Evolutionary conservation across 2,888 invertebrate genomes (phyloP).

Genomic region (Axea sp.): DNA sequence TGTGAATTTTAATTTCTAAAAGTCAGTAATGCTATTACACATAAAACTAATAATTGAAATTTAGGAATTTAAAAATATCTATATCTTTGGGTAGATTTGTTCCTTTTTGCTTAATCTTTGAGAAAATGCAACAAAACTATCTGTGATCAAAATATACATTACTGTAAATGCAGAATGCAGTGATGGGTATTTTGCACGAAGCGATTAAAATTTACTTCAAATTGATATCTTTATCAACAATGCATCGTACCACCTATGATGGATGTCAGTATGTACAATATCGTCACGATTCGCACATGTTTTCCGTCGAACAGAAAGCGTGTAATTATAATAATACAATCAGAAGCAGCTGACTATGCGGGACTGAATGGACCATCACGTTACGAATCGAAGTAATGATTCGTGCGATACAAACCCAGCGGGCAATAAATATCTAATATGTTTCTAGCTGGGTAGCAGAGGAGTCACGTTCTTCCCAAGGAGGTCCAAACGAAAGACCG

Average conservation of each 20-base stretch:
- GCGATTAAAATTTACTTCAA: neutral
- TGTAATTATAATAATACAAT: conserved; percentile 53
- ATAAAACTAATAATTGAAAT: too few relatives aligned
- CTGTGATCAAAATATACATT: too few relatives aligned
- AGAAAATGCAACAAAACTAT: too few relatives aligned
- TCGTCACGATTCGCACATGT: conserved; percentile 22
- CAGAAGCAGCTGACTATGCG: conserved; percentile 49
- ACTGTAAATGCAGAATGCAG: too few relatives aligned
- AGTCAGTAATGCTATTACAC: too few relatives aligned
- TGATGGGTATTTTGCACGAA: too few relatives aligned
- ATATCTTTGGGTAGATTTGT: too few relatives aligned
- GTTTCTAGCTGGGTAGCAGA: conserved; percentile 75
- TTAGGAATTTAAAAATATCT: too few relatives aligned
- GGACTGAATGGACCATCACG: conserved; percentile 46
- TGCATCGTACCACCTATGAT: conserved; percentile 10
- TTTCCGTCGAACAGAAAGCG: conserved; percentile 29
- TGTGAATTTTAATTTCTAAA: too few relatives aligned
- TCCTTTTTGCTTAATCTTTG: too few relatives aligned
- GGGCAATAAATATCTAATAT: conserved; percentile 79
- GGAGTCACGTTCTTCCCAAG: conserved; percentile 67
- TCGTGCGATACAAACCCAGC: conserved; percentile 71
- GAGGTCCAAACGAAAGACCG: conserved; percentile 44
- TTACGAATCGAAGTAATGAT: conserved; percentile 66
- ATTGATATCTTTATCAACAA: conserved; percentile 26
- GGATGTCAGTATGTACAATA: conserved; percentile 1